phyloP scores from a whole-genome alignment of 2,888 invertebrate genomes.

The Epicampocera succincta region DNA sequence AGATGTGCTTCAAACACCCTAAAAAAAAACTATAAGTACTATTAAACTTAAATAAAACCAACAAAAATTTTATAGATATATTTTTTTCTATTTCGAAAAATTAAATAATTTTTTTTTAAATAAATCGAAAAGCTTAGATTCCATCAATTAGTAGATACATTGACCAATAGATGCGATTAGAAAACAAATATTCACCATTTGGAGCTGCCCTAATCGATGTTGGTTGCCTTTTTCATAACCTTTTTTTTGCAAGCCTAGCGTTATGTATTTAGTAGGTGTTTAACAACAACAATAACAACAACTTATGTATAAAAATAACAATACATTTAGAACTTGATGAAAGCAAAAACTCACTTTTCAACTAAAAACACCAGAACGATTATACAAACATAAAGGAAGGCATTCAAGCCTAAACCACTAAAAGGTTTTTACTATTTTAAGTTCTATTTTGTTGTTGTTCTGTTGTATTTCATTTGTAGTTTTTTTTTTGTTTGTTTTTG shows the following conservation, averaged over 20 bases:
- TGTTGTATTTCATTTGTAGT: constrained; percentile 5
- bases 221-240: constrained; percentile 31
- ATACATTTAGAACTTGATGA: constrained; percentile 1
- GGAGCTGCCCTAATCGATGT: neutral
- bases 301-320: constrained; percentile 40
- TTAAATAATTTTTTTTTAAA: no score
- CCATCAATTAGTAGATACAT: no score
- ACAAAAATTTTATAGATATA: no score
- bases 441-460: neutral
- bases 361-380: constrained; percentile 54
- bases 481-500: neutral
- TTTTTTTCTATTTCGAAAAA: no score
- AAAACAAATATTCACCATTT: no score
- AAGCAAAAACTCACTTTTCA: constrained; percentile 13
- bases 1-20: no score
- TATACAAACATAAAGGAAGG: constrained; percentile 66
- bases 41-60: no score
- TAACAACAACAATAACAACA: constrained; percentile 21
- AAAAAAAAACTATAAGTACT: no score
- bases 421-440: constrained; percentile 52
- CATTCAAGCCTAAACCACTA: constrained; percentile 63
- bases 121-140: no score
- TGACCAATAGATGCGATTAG: no score
- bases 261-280: constrained; percentile 45
- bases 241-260: neutral